Conservation (phyloP, 1,140 invertebrate genomes). For the Bombus confusus region DNA sequence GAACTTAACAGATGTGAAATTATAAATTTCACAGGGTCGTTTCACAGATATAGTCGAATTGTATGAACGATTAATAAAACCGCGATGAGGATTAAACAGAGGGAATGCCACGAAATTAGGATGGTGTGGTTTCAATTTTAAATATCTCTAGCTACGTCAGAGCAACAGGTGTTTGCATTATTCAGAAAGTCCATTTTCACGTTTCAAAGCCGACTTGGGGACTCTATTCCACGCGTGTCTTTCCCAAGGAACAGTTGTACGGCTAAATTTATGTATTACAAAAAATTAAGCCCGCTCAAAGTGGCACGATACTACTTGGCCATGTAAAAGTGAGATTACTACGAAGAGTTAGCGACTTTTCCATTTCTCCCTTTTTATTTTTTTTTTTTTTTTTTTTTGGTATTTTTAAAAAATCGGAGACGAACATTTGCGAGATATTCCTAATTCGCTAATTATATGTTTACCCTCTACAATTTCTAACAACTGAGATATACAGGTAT, state of each 20-base stretch:
- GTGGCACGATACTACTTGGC: neutral
- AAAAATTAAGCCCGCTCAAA: neutral
- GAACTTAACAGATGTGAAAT: neutral
- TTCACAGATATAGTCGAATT: neutral
- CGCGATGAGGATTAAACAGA: neutral
- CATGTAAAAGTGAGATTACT: neutral
- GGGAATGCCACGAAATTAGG: neutral
- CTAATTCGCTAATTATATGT: no score
- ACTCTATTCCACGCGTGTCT: neutral
- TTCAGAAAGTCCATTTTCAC: neutral
- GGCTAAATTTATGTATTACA: neutral
- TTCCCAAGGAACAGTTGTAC: neutral
- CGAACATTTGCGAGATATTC: no score
- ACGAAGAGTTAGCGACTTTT: no score
- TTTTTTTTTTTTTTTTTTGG: no score
- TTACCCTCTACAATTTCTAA: no score
- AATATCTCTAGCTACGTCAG: neutral
- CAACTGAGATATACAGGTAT: no score
- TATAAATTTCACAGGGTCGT: neutral
- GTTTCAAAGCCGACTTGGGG: neutral
- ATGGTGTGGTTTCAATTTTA: slow-evolving; percentile 7
- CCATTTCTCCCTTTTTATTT: no score
- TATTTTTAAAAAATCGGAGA: no score
- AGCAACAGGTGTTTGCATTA: slow-evolving; percentile 9
- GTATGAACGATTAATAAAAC: neutral